phyloP scores from a whole-genome alignment of 2,888 invertebrate genomes.

The Sympetrum striolatum region DNA sequence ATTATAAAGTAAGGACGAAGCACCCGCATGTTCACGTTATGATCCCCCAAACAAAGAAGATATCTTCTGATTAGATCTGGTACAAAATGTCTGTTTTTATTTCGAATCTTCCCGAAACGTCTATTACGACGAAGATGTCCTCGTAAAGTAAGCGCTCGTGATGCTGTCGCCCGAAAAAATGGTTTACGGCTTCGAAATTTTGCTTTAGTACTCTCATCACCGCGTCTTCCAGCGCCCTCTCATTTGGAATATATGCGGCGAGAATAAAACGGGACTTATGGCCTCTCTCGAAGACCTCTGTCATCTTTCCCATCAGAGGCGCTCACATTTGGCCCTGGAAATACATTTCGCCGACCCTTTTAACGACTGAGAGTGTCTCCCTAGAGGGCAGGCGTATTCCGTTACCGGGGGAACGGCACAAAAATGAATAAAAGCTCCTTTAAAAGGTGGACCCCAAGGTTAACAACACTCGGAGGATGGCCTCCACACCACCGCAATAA shows the following conservation, averaged over 20 bases:
- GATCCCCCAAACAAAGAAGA: no score
- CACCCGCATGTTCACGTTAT: no score
- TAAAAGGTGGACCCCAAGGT: neutral
- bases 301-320: neutral
- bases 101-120: no score
- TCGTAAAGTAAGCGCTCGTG: neutral
- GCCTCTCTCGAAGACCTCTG: neutral
- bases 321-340: neutral
- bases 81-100: no score
- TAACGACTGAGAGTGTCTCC: neutral
- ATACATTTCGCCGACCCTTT: neutral
- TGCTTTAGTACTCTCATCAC: neutral
- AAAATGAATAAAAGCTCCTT: neutral
- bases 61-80: no score
- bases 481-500: neutral
- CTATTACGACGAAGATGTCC: no score
- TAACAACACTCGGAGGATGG: neutral
- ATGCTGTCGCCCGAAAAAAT: neutral
- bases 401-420: neutral
- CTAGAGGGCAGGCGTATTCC: neutral
- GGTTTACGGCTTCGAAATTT: neutral
- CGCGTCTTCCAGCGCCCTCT: neutral
- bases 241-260: neutral
- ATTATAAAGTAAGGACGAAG: no score
- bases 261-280: neutral